phyloP scores from a whole-genome alignment of 2,113 vertebrate genomes.

The Phalacrocorax carbo region DNA sequence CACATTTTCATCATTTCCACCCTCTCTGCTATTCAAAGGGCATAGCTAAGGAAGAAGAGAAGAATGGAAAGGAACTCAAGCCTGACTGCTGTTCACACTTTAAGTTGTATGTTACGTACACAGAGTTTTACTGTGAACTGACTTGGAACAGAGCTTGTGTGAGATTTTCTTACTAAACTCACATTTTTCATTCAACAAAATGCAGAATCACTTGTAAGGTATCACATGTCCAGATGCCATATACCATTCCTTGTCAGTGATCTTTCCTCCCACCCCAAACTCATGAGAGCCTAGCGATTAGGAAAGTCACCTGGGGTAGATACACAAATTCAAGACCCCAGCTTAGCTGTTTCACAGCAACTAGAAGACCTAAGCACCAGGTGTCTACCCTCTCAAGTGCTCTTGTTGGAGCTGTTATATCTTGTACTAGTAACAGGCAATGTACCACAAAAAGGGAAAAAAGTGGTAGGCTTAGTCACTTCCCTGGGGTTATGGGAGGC shows the following conservation, averaged over 20 bases:
- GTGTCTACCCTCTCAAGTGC: not conserved
- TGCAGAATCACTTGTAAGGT: not conserved
- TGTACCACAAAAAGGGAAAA: not conserved
- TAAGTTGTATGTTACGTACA: not conserved
- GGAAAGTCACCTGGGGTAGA: not conserved
- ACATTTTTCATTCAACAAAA: not conserved
- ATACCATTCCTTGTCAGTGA: not conserved
- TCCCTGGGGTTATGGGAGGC: not conserved
- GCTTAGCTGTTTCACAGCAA: not conserved
- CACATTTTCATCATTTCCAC: not conserved
- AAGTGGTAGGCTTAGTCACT: not conserved
- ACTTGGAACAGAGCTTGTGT: not conserved
- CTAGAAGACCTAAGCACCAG: not conserved
- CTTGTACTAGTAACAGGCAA: not conserved
- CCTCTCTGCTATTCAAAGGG: not conserved
- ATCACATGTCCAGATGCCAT: not conserved
- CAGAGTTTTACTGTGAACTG: not conserved
- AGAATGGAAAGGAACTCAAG: slow-evolving; percentile 12
- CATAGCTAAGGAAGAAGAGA: not conserved
- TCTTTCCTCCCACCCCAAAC: not conserved
- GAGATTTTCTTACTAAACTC: not conserved
- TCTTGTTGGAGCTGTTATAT: not conserved
- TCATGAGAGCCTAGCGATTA: not conserved
- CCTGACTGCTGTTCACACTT: not conserved
- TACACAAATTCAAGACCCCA: not conserved